phyloP scores from a whole-genome alignment of 2,113 vertebrate genomes.

The Cranoglanis bouderius region DNA sequence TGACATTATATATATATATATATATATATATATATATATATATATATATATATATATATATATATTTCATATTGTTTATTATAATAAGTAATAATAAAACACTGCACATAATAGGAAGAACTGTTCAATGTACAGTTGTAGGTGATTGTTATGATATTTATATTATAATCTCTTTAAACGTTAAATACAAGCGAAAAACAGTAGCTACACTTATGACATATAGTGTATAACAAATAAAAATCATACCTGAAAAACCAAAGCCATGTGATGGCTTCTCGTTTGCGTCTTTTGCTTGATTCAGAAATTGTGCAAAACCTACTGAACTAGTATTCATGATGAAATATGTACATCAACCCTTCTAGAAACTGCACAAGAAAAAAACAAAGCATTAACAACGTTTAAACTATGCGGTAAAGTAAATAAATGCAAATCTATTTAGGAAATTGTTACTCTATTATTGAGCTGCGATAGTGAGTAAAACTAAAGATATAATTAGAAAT shows the following conservation, averaged over 20 bases:
- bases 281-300: not conserved
- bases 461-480: too few relatives aligned
- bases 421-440: not conserved
- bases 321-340: not conserved
- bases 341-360: not conserved
- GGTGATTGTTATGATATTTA: not conserved
- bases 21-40: too few relatives aligned
- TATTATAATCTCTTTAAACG: not conserved
- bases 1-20: too few relatives aligned
- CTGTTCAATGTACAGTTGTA: not conserved
- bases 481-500: not conserved
- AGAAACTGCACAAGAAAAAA: not conserved
- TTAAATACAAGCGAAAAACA: not conserved
- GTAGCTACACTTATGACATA: not conserved
- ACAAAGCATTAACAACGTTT: not conserved
- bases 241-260: not conserved
- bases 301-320: fast-evolving
- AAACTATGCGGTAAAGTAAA: not conserved
- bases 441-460: not conserved
- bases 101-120: not conserved
- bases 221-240: not conserved
- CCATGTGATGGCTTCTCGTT: not conserved
- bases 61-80: not conserved
- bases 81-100: not conserved
- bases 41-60: too few relatives aligned